phyloP scores from a whole-genome alignment of 2,113 vertebrate species.

The Pao palembangensis region DNA sequence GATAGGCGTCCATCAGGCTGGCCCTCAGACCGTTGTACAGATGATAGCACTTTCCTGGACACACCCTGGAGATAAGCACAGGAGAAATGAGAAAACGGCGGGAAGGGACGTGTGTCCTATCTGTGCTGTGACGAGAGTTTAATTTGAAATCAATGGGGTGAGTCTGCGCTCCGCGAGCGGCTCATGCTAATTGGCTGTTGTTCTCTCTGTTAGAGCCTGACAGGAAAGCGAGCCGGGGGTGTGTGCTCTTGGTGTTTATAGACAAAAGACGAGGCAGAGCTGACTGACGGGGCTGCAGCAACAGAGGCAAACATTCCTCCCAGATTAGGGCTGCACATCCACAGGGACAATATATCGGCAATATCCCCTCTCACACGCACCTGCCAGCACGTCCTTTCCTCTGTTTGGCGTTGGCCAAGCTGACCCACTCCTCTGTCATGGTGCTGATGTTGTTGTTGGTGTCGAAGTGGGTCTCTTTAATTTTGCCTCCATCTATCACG shows the following conservation, averaged over 20 bases:
- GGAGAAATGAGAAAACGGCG: constrained; percentile 3
- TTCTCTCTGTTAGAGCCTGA: constrained; percentile 32
- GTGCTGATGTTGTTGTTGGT: constrained; percentile 98
- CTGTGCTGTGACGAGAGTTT: constrained; percentile 23
- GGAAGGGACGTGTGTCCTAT: constrained; percentile 7
- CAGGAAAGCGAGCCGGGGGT: constrained; percentile 33
- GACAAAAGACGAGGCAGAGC: constrained; percentile 12
- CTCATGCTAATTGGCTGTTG: constrained; percentile 50
- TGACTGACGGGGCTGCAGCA: constrained; percentile 18
- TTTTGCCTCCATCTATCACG: constrained; percentile 96
- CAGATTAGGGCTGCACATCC: constrained; percentile 3
- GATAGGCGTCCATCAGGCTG: constrained; percentile 90
- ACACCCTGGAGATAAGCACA: constrained; percentile 77
- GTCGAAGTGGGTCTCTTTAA: constrained; percentile 97
- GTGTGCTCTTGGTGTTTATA: constrained; percentile 25
- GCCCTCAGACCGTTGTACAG: constrained; percentile 91
- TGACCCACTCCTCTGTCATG: constrained; percentile 96
- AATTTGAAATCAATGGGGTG: constrained; percentile 41
- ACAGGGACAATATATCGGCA: neutral
- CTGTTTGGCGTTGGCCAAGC: constrained; percentile 94
- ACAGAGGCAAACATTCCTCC: constrained; percentile 20
- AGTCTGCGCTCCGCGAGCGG: constrained; percentile 31
- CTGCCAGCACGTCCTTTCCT: constrained; percentile 95
- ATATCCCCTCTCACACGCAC: constrained; percentile 61
- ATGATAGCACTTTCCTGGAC: constrained; percentile 94